Base-by-base conservation (phyloP, 2,113 vertebrate genomes). In the Nymphicus hollandicus region DNA sequence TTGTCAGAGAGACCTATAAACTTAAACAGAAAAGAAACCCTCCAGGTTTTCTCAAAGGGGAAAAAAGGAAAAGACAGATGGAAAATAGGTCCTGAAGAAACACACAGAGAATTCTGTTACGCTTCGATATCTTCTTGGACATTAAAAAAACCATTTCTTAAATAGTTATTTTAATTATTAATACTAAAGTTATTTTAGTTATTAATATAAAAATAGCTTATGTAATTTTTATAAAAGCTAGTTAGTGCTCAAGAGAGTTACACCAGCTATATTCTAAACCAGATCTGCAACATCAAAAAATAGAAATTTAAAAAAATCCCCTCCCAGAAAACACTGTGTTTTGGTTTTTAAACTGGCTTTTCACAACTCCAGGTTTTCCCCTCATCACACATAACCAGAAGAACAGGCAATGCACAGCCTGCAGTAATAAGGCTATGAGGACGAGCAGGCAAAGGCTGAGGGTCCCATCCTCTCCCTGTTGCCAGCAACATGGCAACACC, bases 51-150 rank as follows among this genome's bases (percentile, higher is more conserved):
- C 82, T 66, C n/a, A 47, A 61, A 71, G 19, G 17, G 9, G 1
- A 2, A 9, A 31, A 6, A 28, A 17, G 2, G 22, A 43, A 43
- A 14, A 35, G 1, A 27, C 1, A 43, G 4, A n/a, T 4, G 47
- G 28, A 71, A 28, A 82, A 78, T 52, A 65, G 3, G 37, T 27
- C n/a, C 37, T 63, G 11, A 77, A 46, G 37, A 86, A 91, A 71
- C 23, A 53, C 8, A 64, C 1, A n/a, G 31, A 44, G 46, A 72
- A 52, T 52, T 44, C 12, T 50, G 53, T 9, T 24, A 33, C 1
- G 3, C 4, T 50, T 46, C 9, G 15, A 24, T 68, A 77, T 66
- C 68, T 80, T 50, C 35, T 82, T 78, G 15, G 25, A 49, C 9
- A 39, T 49, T 25, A 25, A 44, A 69, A 43, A 64, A 60, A 71